phyloP scores from a whole-genome alignment of 2,113 vertebrate genomes.

The Catharus fuscescens region DNA sequence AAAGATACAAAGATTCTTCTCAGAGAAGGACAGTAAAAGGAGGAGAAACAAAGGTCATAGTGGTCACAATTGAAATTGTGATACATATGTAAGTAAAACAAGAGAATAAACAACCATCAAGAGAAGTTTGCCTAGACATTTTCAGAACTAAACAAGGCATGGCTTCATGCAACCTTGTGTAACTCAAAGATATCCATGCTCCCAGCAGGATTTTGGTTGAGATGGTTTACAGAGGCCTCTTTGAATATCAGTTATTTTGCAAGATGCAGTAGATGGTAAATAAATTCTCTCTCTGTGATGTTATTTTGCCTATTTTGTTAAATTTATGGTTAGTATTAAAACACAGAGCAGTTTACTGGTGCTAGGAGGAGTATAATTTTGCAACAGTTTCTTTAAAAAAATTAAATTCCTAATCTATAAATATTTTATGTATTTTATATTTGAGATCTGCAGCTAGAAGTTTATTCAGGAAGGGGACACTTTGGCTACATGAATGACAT shows the following conservation, averaged over 20 bases:
- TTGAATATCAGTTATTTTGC: not conserved
- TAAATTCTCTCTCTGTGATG: not conserved
- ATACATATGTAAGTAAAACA: not conserved
- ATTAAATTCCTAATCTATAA: not conserved
- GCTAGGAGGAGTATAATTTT: not conserved
- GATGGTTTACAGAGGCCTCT: not conserved
- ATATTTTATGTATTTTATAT: not conserved
- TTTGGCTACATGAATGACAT: not conserved
- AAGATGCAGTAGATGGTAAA: not conserved
- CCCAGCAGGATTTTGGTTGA: not conserved
- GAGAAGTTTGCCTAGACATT: not conserved
- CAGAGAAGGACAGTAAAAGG: not conserved
- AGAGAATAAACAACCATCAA: not conserved
- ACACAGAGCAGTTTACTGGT: accelerated
- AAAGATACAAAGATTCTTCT: not conserved
- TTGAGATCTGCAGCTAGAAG: not conserved
- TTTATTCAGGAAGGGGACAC: not conserved
- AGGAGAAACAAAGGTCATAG: not conserved
- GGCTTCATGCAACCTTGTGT: not conserved
- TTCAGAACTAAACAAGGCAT: not conserved
- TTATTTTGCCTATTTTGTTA: not conserved
- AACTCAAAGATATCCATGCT: not conserved
- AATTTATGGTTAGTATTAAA: not conserved
- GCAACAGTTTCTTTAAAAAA: not conserved
- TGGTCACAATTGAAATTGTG: not conserved